Percentiles rank a stretch among this genome's conserved stretches.
Evolutionary conservation across 2,113 vertebrate species (phyloP).

Genomic region (Cebus imitator): DNA sequence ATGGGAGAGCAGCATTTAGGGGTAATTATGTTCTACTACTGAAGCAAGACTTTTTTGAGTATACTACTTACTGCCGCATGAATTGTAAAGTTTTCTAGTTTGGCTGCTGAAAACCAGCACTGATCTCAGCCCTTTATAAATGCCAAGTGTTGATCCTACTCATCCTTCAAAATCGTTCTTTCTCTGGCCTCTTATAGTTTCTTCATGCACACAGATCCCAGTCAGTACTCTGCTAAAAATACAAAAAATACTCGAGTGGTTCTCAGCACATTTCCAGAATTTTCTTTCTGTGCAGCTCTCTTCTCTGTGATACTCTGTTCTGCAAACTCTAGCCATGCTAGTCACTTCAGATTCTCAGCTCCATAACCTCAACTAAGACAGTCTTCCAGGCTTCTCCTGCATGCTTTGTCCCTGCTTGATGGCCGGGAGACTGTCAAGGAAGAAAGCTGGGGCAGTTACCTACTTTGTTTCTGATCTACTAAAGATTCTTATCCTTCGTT

Average conservation of each 20-base stretch:
- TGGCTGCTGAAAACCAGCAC: background rate
- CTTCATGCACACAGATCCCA: background rate
- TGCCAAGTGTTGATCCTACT: background rate
- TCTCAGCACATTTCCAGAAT: background rate
- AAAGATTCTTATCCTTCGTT: background rate
- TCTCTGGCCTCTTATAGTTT: background rate
- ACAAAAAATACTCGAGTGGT: background rate
- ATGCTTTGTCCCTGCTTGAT: background rate
- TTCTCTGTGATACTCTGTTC: background rate
- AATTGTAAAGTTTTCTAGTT: background rate
- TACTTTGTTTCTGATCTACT: background rate
- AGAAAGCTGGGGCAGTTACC: background rate
- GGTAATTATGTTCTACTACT: background rate
- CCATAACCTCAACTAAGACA: background rate
- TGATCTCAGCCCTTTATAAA: background rate
- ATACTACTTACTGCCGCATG: too few species aligned
- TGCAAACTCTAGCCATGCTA: background rate
- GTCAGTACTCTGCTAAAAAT: background rate
- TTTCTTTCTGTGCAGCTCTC: background rate
- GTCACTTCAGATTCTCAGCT: background rate
- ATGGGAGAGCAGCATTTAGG: background rate
- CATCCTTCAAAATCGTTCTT: background rate
- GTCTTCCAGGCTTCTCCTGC: background rate
- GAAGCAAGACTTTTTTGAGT: background rate
- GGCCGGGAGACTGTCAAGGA: background rate